Base-by-base conservation (phyloP, 2,797 vertebrate genomes). In the Dallia pectoralis region DNA sequence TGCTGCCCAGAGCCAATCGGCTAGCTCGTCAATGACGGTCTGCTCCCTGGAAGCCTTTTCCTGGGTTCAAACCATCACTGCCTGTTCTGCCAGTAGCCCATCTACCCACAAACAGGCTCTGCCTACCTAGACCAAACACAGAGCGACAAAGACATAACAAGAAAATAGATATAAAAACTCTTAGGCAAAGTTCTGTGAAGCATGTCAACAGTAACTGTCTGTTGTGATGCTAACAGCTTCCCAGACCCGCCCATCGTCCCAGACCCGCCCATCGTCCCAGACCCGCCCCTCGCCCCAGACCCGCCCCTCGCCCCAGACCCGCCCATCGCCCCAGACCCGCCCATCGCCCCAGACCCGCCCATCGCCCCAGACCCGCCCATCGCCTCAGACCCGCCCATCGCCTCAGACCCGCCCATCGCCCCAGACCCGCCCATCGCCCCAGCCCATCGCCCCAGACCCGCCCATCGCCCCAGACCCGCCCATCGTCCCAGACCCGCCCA, bases 31-130 rank as follows among this genome's bases (percentile, higher is more conserved):
- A 8, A 7, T 7, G 0, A 8, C n/a, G 1, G 18, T 53, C 49
- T 18, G 19, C 49, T 84, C 87, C 67, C 73, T 49, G 77, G 84
- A 80, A 47, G 66, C 47, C 27, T 81, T 84, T 77, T 70, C 7
- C 16, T 2, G 84, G 32, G 90, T 86, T 91, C 71, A n/a, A n/a
- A 90, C 88, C 91, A 92, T 92, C 91, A 91, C 87, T 86, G 25
- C 78, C 77, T 70, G 22, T 49, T 72, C 73, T 1, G 40, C 75
- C 47, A 40, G 67, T 77, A 78, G 83, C 73, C 84, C 88, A 82
- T 86, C 80, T 77, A 62, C 25, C 59, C 15, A 14, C 59, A 59
- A 22, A 61, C 22, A 86, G 77, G 77, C 73, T 79, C 62, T n/a
- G 27, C 74, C 74, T 74, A 70, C 62, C 69, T 69, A 79, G 77